These are phyloP conservation scores for Myioborus melanocephalus DNA, from an alignment of 2,797 vertebrate genomes.

Conservation along the genomic window DNA sequence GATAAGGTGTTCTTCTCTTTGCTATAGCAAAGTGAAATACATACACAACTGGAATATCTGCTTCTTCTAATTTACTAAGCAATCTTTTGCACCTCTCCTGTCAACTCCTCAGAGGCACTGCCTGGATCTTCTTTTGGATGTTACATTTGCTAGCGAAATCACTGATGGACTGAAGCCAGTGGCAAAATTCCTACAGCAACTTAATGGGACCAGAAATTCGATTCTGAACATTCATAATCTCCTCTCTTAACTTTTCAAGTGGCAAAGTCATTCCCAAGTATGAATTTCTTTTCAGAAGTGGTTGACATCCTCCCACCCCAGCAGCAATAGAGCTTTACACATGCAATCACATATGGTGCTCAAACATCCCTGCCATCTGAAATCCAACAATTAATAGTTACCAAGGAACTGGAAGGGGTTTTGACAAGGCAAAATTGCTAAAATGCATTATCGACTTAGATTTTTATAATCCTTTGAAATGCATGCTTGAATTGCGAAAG, in stretches of 20 bases:
- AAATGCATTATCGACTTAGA: neutral
- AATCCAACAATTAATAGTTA: neutral
- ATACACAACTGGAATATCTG: neutral
- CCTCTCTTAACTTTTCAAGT: neutral
- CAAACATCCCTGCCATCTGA: neutral
- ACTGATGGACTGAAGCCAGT: neutral
- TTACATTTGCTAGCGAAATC: neutral
- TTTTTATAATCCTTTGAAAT: conserved; percentile 16
- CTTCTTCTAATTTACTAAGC: neutral
- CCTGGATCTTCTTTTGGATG: neutral
- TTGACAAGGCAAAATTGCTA: neutral
- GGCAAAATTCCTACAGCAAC: neutral
- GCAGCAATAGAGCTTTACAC: neutral
- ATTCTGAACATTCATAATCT: neutral
- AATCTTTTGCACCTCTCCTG: neutral
- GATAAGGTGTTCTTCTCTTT: neutral
- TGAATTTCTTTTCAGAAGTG: neutral
- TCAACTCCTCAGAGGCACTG: neutral
- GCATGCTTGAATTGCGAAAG: neutral
- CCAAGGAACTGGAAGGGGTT: neutral
- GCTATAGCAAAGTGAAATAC: neutral
- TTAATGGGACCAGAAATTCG: neutral
- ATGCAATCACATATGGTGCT: neutral
- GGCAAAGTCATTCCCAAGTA: neutral
- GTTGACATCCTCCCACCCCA: neutral